Percentiles rank a stretch among this genome's conserved stretches.
Conservation (phyloP, 2,888 invertebrate species). For the Nemoura dubitans region DNA sequence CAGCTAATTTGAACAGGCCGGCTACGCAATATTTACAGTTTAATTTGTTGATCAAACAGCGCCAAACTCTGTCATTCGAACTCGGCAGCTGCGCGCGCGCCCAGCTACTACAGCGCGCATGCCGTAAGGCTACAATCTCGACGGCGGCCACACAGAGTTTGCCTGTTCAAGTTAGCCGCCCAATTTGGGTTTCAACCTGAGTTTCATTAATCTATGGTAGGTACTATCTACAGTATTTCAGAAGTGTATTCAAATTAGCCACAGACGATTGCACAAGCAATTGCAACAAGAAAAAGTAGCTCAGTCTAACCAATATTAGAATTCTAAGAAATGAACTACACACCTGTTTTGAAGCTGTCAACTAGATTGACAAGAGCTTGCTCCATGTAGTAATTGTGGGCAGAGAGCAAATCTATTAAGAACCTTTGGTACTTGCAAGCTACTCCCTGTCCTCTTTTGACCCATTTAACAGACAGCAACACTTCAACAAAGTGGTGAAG, state of each 20-base stretch:
- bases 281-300: not conserved
- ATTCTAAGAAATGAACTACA: not conserved
- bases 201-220: too few relatives aligned
- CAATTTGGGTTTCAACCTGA: too few relatives aligned
- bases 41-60: too few relatives aligned
- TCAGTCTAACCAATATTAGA: not conserved
- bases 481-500: conserved; percentile 69
- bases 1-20: too few relatives aligned
- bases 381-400: conserved; percentile 72
- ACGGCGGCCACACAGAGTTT: too few relatives aligned
- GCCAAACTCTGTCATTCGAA: too few relatives aligned
- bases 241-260: not conserved
- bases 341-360: conserved; percentile 68
- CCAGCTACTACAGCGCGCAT: too few relatives aligned
- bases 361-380: conserved; percentile 70
- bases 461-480: conserved; percentile 68
- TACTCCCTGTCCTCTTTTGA: conserved; percentile 61
- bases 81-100: too few relatives aligned
- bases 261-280: not conserved
- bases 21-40: too few relatives aligned
- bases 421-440: conserved; percentile 70
- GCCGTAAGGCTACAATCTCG: too few relatives aligned
- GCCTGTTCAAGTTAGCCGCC: too few relatives aligned
- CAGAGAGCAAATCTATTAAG: conserved; percentile 72
- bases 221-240: too few relatives aligned